phyloP scores from a whole-genome alignment of 2,888 invertebrate genomes.

The Eustalomyia histrio region DNA sequence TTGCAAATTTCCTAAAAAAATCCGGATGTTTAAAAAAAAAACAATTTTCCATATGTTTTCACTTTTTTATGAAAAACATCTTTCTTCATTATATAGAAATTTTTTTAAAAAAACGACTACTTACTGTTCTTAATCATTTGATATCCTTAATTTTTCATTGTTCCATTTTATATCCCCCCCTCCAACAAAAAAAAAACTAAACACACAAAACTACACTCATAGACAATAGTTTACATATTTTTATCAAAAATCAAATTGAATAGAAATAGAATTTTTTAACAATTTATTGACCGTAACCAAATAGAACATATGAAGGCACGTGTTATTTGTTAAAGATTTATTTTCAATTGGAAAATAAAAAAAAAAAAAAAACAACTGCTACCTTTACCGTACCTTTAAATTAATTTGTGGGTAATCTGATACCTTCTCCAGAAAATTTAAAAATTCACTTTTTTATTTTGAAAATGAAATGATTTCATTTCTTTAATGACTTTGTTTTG shows the following conservation, averaged over 20 bases:
- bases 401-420: conserved; percentile 10
- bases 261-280: neutral
- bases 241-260: neutral
- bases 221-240: conserved; percentile 25
- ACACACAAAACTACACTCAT: neutral
- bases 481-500: conserved; percentile 38
- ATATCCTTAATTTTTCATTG: conserved; percentile 12
- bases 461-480: conserved; percentile 13
- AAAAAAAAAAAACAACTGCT: conserved; percentile 23
- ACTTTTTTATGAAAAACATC: conserved; percentile 47
- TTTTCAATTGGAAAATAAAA: conserved; percentile 23
- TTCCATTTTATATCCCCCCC: neutral
- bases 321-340: conserved; percentile 50
- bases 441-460: conserved; percentile 40
- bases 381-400: neutral
- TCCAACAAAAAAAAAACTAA: neutral
- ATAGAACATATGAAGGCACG: conserved; percentile 60
- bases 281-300: conserved; percentile 50
- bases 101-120: neutral
- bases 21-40: too few species aligned
- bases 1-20: neutral
- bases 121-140: conserved; percentile 6
- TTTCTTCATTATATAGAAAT: conserved; percentile 13
- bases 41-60: conserved; percentile 20
- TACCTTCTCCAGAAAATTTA: neutral